These are phyloP conservation scores for Thalassaphorura encarpata DNA, from an alignment of 1,140 invertebrate species.

Conservation along the genomic window DNA sequence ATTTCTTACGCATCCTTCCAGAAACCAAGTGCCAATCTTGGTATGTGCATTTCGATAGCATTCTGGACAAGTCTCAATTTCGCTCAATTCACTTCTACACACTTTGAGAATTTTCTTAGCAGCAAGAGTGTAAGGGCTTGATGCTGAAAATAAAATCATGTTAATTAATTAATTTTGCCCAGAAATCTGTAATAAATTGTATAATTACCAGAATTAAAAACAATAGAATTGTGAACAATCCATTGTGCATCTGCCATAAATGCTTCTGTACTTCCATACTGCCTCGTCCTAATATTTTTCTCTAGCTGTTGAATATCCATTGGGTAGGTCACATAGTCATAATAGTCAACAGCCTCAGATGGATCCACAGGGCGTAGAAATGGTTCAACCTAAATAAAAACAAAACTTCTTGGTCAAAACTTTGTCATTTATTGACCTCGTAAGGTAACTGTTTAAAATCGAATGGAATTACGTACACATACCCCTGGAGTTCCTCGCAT, in stretches of 20 bases:
- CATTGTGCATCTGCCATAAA: constrained; percentile 82
- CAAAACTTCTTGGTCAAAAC: too few relatives aligned
- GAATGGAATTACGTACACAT: constrained; percentile 35
- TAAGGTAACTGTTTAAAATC: background rate
- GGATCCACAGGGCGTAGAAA: constrained; percentile 28
- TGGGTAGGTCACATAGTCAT: constrained; percentile 28
- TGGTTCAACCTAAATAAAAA: constrained; percentile 22
- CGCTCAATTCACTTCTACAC: constrained; percentile 72
- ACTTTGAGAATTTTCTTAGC: constrained; percentile 71
- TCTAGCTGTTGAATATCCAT: constrained; percentile 70
- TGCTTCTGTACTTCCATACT: constrained; percentile 80
- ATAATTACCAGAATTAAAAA: constrained; percentile 67
- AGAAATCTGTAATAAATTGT: constrained; percentile 1
- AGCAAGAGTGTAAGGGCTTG: constrained; percentile 61
- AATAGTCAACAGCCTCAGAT: constrained; percentile 26
- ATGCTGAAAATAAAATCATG: constrained; percentile 45
- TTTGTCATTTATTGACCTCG: background rate
- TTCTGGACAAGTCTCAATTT: constrained; percentile 88
- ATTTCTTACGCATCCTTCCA: constrained; percentile 68
- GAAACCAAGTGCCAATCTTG: constrained; percentile 74
- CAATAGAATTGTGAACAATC: constrained; percentile 83
- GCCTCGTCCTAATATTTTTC: constrained; percentile 60
- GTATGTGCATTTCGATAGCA: constrained; percentile 70
- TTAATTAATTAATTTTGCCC: background rate
- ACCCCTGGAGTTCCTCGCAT: constrained; percentile 64